phyloP scores from a whole-genome alignment of 92 coral and sea anemone species.

The Bergia puertoricense region DNA sequence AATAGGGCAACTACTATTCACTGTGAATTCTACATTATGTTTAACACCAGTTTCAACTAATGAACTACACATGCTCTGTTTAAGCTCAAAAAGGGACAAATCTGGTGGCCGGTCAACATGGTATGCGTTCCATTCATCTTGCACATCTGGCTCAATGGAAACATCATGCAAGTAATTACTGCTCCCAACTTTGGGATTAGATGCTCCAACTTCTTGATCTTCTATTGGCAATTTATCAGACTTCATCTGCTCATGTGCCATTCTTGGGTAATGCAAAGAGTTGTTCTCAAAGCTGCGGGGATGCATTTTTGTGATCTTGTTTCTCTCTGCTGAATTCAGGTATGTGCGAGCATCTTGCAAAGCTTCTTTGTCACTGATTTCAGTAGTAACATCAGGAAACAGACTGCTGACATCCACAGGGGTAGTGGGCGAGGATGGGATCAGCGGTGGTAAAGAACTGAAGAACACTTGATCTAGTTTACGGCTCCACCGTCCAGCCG shows the following conservation, averaged over 20 bases:
- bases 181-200: not conserved
- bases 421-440: slow-evolving; percentile 1
- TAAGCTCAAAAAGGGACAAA: not conserved
- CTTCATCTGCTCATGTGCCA: not conserved
- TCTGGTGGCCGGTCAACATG: slow-evolving; percentile 54
- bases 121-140: slow-evolving; percentile 36
- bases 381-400: not conserved
- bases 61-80: not conserved
- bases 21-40: slow-evolving; percentile 16
- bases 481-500: slow-evolving; percentile 40
- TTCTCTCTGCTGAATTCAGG: not conserved
- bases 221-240: not conserved
- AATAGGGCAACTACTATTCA: not conserved
- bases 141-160: not conserved
- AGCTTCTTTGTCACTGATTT: not conserved
- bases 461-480: slow-evolving; percentile 54
- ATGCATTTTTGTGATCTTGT: not conserved
- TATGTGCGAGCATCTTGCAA: not conserved
- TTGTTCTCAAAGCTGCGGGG: not conserved
- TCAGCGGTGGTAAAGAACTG: slow-evolving; percentile 19
- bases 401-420: slow-evolving; percentile 2
- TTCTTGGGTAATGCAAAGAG: not conserved
- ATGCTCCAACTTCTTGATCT: not conserved
- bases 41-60: slow-evolving; percentile 24
- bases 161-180: not conserved